phyloP scores from a whole-genome alignment of 2,113 vertebrate genomes.

The Ageneiosus marmoratus region DNA sequence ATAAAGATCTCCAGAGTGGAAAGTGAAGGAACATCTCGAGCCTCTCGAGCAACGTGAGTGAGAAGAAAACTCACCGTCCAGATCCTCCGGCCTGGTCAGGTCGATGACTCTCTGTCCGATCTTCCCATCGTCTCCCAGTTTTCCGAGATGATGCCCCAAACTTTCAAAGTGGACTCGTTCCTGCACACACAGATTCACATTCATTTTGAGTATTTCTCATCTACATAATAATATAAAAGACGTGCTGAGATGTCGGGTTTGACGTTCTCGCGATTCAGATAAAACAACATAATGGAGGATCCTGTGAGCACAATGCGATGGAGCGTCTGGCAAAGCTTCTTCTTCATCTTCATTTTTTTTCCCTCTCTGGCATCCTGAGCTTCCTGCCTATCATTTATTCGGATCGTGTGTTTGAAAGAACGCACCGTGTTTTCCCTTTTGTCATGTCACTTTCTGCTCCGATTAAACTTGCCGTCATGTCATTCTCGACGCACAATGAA shows the following conservation, averaged over 20 bases:
- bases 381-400: slow-evolving; percentile 84
- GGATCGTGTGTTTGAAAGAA: slow-evolving; percentile 78
- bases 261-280: neutral
- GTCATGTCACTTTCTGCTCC: slow-evolving; percentile 82
- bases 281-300: slow-evolving; percentile 72
- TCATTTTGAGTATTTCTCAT: neutral
- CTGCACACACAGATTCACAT: slow-evolving; percentile 68
- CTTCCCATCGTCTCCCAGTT: slow-evolving; percentile 91
- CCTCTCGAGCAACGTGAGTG: too few species aligned
- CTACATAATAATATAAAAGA: neutral
- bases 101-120: slow-evolving; percentile 95
- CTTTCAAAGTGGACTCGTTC: slow-evolving; percentile 94
- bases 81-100: slow-evolving; percentile 95
- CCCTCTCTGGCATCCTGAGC: slow-evolving; percentile 61
- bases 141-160: slow-evolving; percentile 88
- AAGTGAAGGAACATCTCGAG: neutral
- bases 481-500: slow-evolving; percentile 89
- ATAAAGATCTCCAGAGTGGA: neutral
- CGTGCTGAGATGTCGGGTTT: neutral
- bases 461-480: slow-evolving; percentile 89
- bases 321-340: slow-evolving; percentile 63
- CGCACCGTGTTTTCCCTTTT: slow-evolving; percentile 79
- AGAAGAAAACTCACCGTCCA: slow-evolving; percentile 84
- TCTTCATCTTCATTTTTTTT: slow-evolving; percentile 44
- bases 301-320: slow-evolving; percentile 68